phyloP scores from a whole-genome alignment of 2,888 invertebrate species.

The Oscheius sp. region DNA sequence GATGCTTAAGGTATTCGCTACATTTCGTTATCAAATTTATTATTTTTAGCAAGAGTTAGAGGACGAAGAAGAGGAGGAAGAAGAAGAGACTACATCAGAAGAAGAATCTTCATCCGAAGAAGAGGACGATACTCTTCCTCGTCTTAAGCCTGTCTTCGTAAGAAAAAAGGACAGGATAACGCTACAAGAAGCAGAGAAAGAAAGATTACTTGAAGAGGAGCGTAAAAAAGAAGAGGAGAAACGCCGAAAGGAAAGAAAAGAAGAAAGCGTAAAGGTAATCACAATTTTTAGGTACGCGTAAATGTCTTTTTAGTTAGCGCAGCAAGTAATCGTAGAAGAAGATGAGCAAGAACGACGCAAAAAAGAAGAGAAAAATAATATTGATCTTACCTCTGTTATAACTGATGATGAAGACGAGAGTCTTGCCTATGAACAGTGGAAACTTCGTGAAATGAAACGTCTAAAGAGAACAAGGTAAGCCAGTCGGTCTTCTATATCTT shows the following conservation, averaged over 20 bases:
- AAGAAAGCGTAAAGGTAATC: conserved; percentile 79
- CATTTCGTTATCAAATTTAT: not conserved
- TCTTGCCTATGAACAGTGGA: conserved; percentile 82
- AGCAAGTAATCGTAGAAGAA: conserved; percentile 72
- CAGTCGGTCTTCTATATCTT: not conserved
- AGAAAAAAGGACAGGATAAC: conserved; percentile 83
- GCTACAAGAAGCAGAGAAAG: conserved; percentile 90
- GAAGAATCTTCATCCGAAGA: conserved; percentile 70
- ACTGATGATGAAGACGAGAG: conserved; percentile 70
- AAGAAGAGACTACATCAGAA: conserved; percentile 53
- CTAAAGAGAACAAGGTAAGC: conserved; percentile 84
- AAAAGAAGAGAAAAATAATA: conserved; percentile 68
- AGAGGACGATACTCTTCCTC: conserved; percentile 72
- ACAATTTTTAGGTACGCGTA: not conserved
- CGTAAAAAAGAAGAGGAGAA: conserved; percentile 84
- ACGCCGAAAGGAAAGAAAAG: conserved; percentile 85
- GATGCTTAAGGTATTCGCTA: conserved; percentile 33
- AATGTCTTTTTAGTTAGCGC: conserved; percentile 75
- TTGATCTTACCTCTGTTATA: conserved; percentile 62
- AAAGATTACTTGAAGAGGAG: conserved; percentile 84
- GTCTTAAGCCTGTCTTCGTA: conserved; percentile 74
- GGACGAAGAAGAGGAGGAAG: conserved; percentile 46
- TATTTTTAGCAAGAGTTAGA: conserved; percentile 33
- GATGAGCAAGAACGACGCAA: conserved; percentile 81
- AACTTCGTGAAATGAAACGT: conserved; percentile 91